phyloP scores from a whole-genome alignment of 2,888 invertebrate genomes.

The Mantis religiosa region DNA sequence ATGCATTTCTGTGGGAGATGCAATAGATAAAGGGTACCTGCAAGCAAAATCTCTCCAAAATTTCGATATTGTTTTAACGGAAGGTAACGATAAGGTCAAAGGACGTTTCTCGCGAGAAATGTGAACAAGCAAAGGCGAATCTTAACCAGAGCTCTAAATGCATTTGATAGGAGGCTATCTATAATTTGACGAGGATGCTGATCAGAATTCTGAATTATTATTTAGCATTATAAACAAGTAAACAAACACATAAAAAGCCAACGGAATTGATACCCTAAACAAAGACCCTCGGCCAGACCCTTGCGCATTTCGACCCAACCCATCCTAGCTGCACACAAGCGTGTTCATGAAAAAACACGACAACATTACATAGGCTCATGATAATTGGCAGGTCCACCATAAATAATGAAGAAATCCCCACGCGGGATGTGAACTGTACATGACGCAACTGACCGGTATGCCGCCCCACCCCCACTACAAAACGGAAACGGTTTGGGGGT shows the following conservation, averaged over 20 bases:
- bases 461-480: not conserved
- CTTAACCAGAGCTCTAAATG: not conserved
- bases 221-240: conserved; percentile 13
- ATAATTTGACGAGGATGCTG: not conserved
- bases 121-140: not conserved
- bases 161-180: not conserved
- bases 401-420: conserved; percentile 16
- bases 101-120: not conserved
- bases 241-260: not conserved
- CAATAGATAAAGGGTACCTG: too few species aligned
- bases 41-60: not conserved
- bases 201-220: conserved; percentile 17
- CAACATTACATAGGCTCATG: conserved; percentile 11
- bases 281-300: not conserved
- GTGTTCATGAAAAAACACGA: conserved; percentile 13
- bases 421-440: not conserved
- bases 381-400: conserved; percentile 17
- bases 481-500: not conserved
- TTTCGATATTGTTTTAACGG: not conserved
- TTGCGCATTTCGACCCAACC: not conserved
- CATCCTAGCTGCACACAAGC: not conserved
- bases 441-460: not conserved
- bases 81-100: not conserved
- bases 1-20: too few species aligned
- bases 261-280: conserved; percentile 8